Conservation (phyloP, 2,113 vertebrate genomes). For the Eurystomus gularis region DNA sequence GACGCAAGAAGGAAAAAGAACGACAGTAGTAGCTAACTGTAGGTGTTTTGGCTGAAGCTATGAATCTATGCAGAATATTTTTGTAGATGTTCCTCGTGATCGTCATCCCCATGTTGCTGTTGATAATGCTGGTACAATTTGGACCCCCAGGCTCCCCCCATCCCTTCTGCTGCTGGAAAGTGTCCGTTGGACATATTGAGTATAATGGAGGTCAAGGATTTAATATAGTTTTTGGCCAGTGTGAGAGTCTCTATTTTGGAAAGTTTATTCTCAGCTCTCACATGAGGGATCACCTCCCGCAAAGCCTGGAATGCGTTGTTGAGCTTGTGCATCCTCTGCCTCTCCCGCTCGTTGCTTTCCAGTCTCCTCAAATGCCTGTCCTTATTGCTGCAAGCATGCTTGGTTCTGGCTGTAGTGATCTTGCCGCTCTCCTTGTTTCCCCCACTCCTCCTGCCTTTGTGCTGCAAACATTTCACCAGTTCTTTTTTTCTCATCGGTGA, state of each 20-base stretch:
- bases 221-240: conserved; percentile 97
- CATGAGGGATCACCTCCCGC: conserved; percentile 92
- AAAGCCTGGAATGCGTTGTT: conserved; percentile 97
- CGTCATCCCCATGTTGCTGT: conserved; percentile 78
- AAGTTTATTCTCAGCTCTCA: conserved; percentile 92
- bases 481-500: conserved; percentile 78
- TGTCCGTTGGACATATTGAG: conserved; percentile 88
- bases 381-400: conserved; percentile 67
- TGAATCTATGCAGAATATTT: conserved; percentile 84
- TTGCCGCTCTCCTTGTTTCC: conserved; percentile 14
- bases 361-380: conserved; percentile 85
- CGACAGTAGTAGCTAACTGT: not conserved
- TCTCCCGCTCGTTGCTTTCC: conserved; percentile 94
- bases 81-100: conserved; percentile 79
- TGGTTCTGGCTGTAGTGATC: conserved; percentile 31
- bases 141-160: conserved; percentile 65
- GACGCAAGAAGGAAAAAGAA: not conserved
- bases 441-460: conserved; percentile 32
- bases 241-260: conserved; percentile 99
- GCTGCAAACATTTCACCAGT: conserved; percentile 75
- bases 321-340: conserved; percentile 98
- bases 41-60: conserved; percentile 80
- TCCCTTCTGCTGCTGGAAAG: conserved; percentile 72
- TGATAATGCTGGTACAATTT: conserved; percentile 88
- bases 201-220: conserved; percentile 92